Conservation (phyloP, 1,140 invertebrate species). For the Psilanteris sp. region DNA sequence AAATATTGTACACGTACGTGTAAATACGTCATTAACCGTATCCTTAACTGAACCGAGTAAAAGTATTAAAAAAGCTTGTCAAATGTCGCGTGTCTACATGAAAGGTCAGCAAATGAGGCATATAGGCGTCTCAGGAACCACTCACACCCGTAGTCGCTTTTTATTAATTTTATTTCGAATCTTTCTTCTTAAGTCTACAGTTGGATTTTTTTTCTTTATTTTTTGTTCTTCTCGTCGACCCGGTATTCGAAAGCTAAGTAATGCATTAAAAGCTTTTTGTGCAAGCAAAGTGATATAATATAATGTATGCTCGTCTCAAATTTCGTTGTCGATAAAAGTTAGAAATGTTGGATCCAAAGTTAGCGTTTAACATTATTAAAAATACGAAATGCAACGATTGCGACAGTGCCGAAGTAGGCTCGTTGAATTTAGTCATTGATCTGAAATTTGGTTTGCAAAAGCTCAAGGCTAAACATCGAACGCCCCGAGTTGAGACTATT, state of each 20-base stretch:
- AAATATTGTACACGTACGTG: slow-evolving; percentile 35
- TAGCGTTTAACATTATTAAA: too few relatives aligned
- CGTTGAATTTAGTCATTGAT: too few relatives aligned
- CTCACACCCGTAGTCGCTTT: slow-evolving; percentile 23
- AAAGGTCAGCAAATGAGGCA: slow-evolving; percentile 40
- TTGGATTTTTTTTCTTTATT: too few relatives aligned
- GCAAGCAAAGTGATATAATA: slow-evolving; percentile 67
- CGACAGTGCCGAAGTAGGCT: too few relatives aligned
- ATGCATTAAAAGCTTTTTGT: slow-evolving; percentile 66
- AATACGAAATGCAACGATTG: too few relatives aligned
- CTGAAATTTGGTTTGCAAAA: too few relatives aligned
- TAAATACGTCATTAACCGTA: slow-evolving; percentile 34
- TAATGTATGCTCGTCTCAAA: slow-evolving; percentile 36
- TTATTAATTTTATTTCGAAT: slow-evolving; percentile 11
- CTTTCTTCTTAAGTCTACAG: slow-evolving; percentile 1
- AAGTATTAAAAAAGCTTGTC: slow-evolving; percentile 47
- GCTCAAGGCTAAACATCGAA: too few relatives aligned
- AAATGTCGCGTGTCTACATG: slow-evolving; percentile 41
- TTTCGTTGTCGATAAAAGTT: slow-evolving; percentile 37
- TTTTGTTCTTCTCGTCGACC: too few relatives aligned
- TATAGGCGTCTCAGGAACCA: slow-evolving; percentile 13
- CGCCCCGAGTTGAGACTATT: too few relatives aligned
- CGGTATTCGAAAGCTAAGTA: slow-evolving; percentile 57
- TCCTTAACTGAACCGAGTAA: slow-evolving; percentile 29
- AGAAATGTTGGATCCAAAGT: too few relatives aligned